Evolutionary conservation across 2,797 vertebrate genomes (phyloP), one percentile per base, ranked within the genome.

Genomic region (Lagocephalus sceleratus): DNA sequence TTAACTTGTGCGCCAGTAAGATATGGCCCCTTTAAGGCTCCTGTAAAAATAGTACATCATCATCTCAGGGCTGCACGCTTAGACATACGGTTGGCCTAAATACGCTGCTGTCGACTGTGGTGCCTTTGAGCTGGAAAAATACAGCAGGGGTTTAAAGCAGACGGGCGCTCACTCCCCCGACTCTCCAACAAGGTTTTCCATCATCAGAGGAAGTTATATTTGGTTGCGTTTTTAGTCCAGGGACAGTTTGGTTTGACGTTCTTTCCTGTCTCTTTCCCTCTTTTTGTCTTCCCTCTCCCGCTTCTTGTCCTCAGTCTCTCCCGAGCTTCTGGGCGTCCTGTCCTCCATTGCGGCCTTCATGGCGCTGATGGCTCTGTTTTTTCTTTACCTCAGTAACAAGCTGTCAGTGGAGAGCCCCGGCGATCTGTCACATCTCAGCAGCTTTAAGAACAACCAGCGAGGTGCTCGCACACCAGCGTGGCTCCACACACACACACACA

Each of bases 311-410:
- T 54, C 85, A 99, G 96, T 98, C 64, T 99, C 96, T 85, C 96
- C 95, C 57, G 96, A 99, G 89, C 93, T 97, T 79, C 90, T 96
- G 75, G 95, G 94, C 81, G 93, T 96, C 89, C 90, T 99, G 68
- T 96, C 95, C 82, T 95, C 94, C 64, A 91, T 98, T 0, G 93
- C 93, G 38, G 92, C 93, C 76, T 95, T 98, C 87, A 93, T 95
- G 88, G 83, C 92, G 81, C 88, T 98, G 84, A 93, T 97, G 88
- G 88, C 95, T 83, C 87, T 99, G 53, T 95, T 95, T 90, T 95
- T 98, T 91, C 88, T 97, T 68, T 98, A 97, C 88, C 92, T 98
- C 91, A 97, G 94, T 90, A 97, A 96, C 92, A 98, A 96, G 90
- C 93, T 95, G 88, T 96, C 94, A 77, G 93, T 92, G 87, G 93